Base-by-base conservation (phyloP, 2,797 vertebrate species). In the Leucoraja ocellata region DNA sequence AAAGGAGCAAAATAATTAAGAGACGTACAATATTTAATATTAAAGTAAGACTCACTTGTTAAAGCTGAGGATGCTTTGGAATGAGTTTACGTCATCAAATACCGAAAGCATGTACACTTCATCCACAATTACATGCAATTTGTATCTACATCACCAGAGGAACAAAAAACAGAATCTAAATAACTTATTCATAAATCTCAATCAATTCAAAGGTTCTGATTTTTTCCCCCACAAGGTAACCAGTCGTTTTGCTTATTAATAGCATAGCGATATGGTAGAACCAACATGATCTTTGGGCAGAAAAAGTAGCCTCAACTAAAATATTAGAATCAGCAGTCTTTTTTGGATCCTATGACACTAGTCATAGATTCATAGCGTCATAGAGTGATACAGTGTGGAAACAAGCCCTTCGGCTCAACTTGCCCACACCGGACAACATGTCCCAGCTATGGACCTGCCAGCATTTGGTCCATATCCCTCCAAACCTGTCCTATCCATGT, bases 71-170 rank as follows among this genome's bases (percentile, higher is more conserved):
- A 99, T 97, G 91, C 99, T 99, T 95, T 94, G 95, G 96, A 98
- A 99, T 7, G 94, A 95, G 93, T 95, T 93, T 0, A 97, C 96
- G 94, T 98, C 96, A 36, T 98, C 97, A 95, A 99, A 99, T 93
- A 99, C 97, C 0, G 98, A 97, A 95, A 99, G 97, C 99, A 99
- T 99, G 96, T 99, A 99, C 94, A 99, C 95, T 95, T 99, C 99
- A 93, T 99, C 99, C 93, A 99, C 95, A 92, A 99, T 97, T 95
- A 97, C 97, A 5, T 99, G 99, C 93, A 99, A 96, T 94, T 97
- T 94, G 25, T 99, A 96, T 94, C 99, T 99, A 94, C 80, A 95
- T 94, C 58, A 93, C 0, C 93, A 94, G 58, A 21, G 90, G 79
- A 54, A 61, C 80, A 92, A 94, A 92, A 11, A 74, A 91, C 1